A percentile compares a stretch with the other conserved stretches of the same genome.
These are phyloP conservation scores for Cyprinodon diabolis DNA, from an alignment of 2,797 vertebrate species.

Conservation along the genomic window DNA sequence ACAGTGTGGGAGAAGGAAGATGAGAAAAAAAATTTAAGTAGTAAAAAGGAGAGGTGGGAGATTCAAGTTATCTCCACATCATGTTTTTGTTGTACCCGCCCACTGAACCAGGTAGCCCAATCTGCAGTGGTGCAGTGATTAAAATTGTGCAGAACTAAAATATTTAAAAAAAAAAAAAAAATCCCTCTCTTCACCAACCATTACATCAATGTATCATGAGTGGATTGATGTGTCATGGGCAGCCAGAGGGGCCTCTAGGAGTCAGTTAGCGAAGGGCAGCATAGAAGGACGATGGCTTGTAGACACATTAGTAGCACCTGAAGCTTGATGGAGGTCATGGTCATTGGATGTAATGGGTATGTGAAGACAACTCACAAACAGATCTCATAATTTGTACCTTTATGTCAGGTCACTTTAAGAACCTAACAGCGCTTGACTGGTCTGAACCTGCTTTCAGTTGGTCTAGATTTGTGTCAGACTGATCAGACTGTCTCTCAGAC, in stretches of 20 bases:
- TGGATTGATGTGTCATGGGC: background rate
- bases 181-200: too few species aligned
- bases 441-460: slow-evolving; percentile 18
- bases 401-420: slow-evolving; percentile 2
- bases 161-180: too few species aligned
- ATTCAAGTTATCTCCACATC: too few species aligned
- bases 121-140: too few species aligned
- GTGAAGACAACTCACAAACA: slow-evolving; percentile 15
- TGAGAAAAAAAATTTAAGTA: too few species aligned
- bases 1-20: too few species aligned
- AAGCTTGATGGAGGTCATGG: background rate
- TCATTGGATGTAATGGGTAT: background rate
- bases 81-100: too few species aligned
- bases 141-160: too few species aligned
- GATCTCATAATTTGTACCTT: slow-evolving; percentile 11
- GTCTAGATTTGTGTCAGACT: slow-evolving; percentile 35
- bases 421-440: slow-evolving; percentile 23
- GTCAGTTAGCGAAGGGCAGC: background rate
- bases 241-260: background rate
- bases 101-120: too few species aligned
- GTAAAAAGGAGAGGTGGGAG: too few species aligned
- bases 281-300: background rate
- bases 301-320: background rate
- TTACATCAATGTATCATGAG: too few species aligned
- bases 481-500: slow-evolving; percentile 42